A percentile compares a stretch with the other conserved stretches of the same genome.
Evolutionary conservation across 1,140 invertebrate genomes (phyloP).

Genomic region (Epicauta chinensis): DNA sequence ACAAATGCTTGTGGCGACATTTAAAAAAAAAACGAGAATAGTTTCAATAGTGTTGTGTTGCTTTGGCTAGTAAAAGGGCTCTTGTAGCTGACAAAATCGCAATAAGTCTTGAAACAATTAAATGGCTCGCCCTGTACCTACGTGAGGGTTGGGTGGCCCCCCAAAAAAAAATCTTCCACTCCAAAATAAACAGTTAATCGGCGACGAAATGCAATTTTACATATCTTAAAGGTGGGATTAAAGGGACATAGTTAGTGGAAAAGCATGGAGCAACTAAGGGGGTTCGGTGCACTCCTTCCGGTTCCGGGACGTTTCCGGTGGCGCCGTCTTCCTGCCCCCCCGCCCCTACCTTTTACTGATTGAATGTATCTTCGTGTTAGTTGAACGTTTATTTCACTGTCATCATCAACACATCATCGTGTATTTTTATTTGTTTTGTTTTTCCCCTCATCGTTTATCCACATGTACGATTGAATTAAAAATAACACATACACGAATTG

Average conservation of each 20-base stretch:
- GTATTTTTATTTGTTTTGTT: slow-evolving; percentile 21
- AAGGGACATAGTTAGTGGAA: no score
- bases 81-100: no score
- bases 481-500: no score
- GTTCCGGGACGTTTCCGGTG: slow-evolving; percentile 28
- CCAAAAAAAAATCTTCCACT: no score
- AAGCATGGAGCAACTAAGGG: neutral
- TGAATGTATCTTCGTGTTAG: slow-evolving; percentile 31
- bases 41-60: no score
- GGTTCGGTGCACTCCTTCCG: slow-evolving; percentile 21
- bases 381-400: slow-evolving; percentile 29
- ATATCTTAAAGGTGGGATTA: slow-evolving; percentile 1
- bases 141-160: no score
- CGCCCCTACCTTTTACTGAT: slow-evolving; percentile 24
- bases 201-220: slow-evolving; percentile 9
- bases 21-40: no score
- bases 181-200: slow-evolving; percentile 1
- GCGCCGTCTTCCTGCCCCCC: slow-evolving; percentile 29
- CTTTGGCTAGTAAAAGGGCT: no score
- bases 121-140: no score
- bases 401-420: slow-evolving; percentile 16
- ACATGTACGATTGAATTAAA: no score
- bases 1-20: no score
- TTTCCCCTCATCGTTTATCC: neutral
- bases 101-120: no score